Percentiles rank a stretch among this genome's conserved stretches.
These are phyloP conservation scores for Eumeta japonica DNA, from an alignment of 1,140 invertebrate genomes.

Conservation along the genomic window DNA sequence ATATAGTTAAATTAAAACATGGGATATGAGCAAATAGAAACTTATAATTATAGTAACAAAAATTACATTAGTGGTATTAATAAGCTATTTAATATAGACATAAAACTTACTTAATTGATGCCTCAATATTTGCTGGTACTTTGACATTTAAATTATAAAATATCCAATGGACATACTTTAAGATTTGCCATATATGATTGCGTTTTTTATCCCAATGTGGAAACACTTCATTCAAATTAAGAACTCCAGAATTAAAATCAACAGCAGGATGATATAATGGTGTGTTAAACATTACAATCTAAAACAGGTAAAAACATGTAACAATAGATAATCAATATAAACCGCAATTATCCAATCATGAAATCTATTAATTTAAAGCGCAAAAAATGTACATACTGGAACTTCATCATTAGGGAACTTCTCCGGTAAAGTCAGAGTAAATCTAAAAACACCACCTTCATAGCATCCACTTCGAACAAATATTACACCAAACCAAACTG, in stretches of 20 bases:
- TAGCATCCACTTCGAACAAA: slow-evolving; percentile 87
- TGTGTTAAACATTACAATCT: slow-evolving; percentile 84
- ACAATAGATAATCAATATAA: too few relatives aligned
- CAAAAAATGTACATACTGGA: slow-evolving; percentile 64
- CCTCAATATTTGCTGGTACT: slow-evolving; percentile 73
- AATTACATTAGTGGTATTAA: too few relatives aligned
- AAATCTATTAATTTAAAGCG: too few relatives aligned
- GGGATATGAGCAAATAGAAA: too few relatives aligned
- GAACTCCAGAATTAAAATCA: slow-evolving; percentile 70
- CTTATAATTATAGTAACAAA: too few relatives aligned
- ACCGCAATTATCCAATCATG: too few relatives aligned
- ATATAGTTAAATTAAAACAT: slow-evolving; percentile 3
- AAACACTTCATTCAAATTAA: slow-evolving; percentile 78
- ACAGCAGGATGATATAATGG: slow-evolving; percentile 87
- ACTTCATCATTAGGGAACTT: slow-evolving; percentile 84
- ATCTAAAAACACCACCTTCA: slow-evolving; percentile 85
- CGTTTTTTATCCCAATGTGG: slow-evolving; percentile 79
- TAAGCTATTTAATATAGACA: too few relatives aligned
- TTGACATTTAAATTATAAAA: slow-evolving; percentile 72
- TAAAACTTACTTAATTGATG: slow-evolving; percentile 69
- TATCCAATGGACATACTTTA: slow-evolving; percentile 80
- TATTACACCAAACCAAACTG: slow-evolving; percentile 92
- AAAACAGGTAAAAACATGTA: slow-evolving; percentile 32
- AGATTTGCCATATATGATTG: slow-evolving; percentile 85
- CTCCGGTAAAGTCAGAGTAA: slow-evolving; percentile 80